Percentiles rank a stretch among this genome's conserved stretches.
Evolutionary conservation across 2,113 vertebrate genomes (phyloP).

Genomic region (Theristicus caerulescens): DNA sequence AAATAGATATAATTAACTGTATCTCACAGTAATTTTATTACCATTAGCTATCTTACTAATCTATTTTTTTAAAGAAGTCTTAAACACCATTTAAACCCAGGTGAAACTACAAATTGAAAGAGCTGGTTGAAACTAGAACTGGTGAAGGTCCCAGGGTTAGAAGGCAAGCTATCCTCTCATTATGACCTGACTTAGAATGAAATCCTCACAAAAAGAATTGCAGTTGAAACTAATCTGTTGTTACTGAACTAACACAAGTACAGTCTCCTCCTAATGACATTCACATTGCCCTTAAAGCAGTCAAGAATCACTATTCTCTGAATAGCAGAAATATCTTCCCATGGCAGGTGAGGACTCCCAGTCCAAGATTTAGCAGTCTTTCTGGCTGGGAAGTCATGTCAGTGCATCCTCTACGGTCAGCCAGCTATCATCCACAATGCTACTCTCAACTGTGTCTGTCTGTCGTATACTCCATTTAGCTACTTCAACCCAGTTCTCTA

Average conservation of each 20-base stretch:
- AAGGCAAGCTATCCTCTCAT: not conserved
- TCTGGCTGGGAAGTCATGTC: not conserved
- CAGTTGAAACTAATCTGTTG: not conserved
- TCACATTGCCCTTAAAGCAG: fast-evolving
- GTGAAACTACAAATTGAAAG: not conserved
- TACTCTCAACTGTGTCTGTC: not conserved
- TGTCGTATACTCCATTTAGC: not conserved
- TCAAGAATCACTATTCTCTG: fast-evolving
- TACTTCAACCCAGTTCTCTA: not conserved
- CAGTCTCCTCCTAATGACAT: not conserved
- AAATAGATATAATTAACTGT: not conserved
- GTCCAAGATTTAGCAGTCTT: not conserved
- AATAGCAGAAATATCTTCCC: not conserved
- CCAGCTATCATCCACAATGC: not conserved
- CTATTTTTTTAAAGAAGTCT: not conserved
- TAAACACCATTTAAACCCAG: not conserved
- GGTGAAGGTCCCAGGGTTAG: not conserved
- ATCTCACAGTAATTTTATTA: not conserved
- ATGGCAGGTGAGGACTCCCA: not conserved
- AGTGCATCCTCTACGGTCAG: not conserved
- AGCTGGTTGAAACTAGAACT: not conserved
- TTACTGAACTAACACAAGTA: not conserved
- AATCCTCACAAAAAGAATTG: not conserved
- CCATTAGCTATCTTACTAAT: not conserved
- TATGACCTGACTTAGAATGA: not conserved